phyloP scores from a whole-genome alignment of 2,888 invertebrate genomes.

The Cancer borealis region DNA sequence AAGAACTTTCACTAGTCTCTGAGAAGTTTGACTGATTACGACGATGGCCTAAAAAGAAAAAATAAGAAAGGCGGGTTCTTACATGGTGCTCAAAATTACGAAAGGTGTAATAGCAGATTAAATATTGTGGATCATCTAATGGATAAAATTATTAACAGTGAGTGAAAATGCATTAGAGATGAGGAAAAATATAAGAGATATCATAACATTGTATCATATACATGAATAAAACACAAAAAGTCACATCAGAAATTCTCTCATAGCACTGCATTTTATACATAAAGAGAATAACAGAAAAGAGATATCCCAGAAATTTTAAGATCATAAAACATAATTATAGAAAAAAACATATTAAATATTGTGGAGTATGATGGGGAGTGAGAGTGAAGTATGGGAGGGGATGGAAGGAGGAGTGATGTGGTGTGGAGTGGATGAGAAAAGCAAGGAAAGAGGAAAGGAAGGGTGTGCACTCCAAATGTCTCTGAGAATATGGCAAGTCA shows the following conservation, averaged over 20 bases:
- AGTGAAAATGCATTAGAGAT: background rate
- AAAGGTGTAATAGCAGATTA: background rate
- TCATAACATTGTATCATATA: too few relatives aligned
- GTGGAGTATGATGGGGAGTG: too few relatives aligned
- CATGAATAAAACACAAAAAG: background rate
- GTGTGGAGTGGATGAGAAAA: too few relatives aligned
- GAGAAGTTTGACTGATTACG: conserved; percentile 75
- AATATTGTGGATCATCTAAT: background rate
- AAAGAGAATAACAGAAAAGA: background rate
- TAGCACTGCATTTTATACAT: background rate
- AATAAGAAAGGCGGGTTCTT: too few relatives aligned
- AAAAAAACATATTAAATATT: background rate
- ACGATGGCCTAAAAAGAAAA: conserved; percentile 67
- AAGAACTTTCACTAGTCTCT: conserved; percentile 77
- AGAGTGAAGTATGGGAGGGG: too few relatives aligned
- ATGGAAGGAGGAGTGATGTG: too few relatives aligned
- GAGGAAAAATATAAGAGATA: background rate
- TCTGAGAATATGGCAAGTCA: too few relatives aligned
- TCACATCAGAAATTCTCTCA: background rate
- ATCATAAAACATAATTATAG: background rate
- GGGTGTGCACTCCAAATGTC: too few relatives aligned
- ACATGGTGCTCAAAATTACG: too few relatives aligned
- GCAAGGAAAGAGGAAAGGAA: too few relatives aligned
- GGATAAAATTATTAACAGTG: background rate
- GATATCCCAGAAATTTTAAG: background rate